These are phyloP conservation scores for Drosophila stalkeri DNA, from an alignment of 2,888 invertebrate species.

Conservation along the genomic window DNA sequence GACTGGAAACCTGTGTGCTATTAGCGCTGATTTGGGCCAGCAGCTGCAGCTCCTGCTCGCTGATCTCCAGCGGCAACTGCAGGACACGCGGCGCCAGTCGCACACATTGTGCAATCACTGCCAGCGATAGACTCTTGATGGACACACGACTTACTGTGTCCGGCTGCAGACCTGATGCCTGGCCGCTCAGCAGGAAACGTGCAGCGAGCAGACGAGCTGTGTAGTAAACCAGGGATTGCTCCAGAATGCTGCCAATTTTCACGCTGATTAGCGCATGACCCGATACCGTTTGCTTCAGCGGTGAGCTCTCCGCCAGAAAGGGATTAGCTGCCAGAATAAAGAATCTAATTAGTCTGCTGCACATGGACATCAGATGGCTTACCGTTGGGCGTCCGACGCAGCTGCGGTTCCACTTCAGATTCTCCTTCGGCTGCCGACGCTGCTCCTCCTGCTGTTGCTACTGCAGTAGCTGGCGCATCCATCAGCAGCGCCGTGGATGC, in stretches of 20 bases:
- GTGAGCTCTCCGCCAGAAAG: slow-evolving; percentile 71
- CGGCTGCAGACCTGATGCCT: slow-evolving; percentile 87
- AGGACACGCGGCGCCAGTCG: slow-evolving; percentile 91
- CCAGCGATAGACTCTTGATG: slow-evolving; percentile 94
- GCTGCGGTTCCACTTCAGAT: slow-evolving; percentile 47
- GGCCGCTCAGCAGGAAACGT: slow-evolving; percentile 83
- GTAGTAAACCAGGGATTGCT: slow-evolving; percentile 83
- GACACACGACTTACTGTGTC: slow-evolving; percentile 94
- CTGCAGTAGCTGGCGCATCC: slow-evolving; percentile 47
- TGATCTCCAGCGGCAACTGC: slow-evolving; percentile 88
- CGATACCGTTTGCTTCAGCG: slow-evolving; percentile 64
- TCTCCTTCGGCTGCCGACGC: slow-evolving; percentile 28
- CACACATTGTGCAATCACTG: slow-evolving; percentile 91
- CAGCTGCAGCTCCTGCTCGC: slow-evolving; percentile 81
- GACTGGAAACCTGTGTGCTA: slow-evolving; percentile 66
- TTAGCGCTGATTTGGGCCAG: slow-evolving; percentile 42
- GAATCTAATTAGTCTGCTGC: slow-evolving; percentile 57
- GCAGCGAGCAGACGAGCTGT: slow-evolving; percentile 83
- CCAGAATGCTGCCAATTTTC: slow-evolving; percentile 83
- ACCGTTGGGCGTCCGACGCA: slow-evolving; percentile 71
- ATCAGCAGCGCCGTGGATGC: slow-evolving; percentile 81
- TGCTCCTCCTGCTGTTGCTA: slow-evolving; percentile 9
- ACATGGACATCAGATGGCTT: slow-evolving; percentile 26
- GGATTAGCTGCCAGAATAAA: slow-evolving; percentile 73
- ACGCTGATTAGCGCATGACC: slow-evolving; percentile 68